Evolutionary conservation across 2,888 invertebrate genomes (phyloP).

Genomic region (Nowickia ferox): DNA sequence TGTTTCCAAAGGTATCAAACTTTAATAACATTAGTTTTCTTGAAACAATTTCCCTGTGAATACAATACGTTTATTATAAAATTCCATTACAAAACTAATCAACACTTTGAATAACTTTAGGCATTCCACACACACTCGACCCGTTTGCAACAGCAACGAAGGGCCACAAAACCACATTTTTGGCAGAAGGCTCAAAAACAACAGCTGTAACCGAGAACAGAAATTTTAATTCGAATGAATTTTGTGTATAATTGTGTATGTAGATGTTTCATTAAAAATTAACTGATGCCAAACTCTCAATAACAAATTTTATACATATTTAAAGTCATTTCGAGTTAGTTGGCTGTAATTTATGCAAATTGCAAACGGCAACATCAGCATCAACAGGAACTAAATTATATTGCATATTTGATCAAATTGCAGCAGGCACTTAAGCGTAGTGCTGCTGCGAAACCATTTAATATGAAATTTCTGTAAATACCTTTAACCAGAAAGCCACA

Average conservation of each 20-base stretch:
- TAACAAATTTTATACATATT: constrained; percentile 46
- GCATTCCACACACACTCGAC: not conserved
- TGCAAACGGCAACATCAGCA: constrained; percentile 51
- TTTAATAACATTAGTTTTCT: not conserved
- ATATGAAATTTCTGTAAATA: constrained; percentile 26
- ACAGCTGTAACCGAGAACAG: constrained; percentile 32
- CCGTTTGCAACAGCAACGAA: not conserved
- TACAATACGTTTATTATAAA: constrained; percentile 11
- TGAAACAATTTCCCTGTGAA: not conserved
- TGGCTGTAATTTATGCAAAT: constrained; percentile 68
- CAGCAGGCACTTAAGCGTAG: constrained; percentile 8
- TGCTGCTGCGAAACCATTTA: constrained; percentile 3
- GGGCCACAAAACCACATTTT: not conserved
- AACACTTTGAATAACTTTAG: constrained; percentile 3
- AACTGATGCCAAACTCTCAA: constrained; percentile 51
- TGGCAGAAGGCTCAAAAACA: constrained; percentile 21
- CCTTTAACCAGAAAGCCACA: constrained; percentile 9
- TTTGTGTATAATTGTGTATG: not conserved
- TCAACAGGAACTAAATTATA: constrained; percentile 51
- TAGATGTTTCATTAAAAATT: constrained; percentile 35
- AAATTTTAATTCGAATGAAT: constrained; percentile 23
- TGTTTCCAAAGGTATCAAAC: not conserved
- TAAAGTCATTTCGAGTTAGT: constrained; percentile 22
- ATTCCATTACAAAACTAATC: constrained; percentile 40
- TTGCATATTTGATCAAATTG: constrained; percentile 60